These are phyloP conservation scores for Chironex yamaguchii DNA, from an alignment of 30 jellyfish, hydroid and myxozoan species.

Conservation along the genomic window DNA sequence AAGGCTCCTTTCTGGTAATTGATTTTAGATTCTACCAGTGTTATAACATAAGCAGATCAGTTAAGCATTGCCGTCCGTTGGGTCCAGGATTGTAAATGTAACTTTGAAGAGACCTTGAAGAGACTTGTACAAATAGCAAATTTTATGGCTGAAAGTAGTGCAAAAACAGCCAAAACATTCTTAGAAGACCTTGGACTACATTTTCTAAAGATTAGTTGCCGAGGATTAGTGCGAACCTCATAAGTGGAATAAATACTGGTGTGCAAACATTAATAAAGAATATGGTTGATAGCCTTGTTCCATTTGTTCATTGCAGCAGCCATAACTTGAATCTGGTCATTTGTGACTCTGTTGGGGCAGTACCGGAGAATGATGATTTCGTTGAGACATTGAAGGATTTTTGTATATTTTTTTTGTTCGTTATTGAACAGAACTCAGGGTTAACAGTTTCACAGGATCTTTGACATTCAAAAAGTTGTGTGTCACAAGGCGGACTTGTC, in stretches of 20 bases:
- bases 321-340: slow-evolving; percentile 8
- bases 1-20: too few relatives aligned
- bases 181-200: slow-evolving; percentile 40
- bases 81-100: slow-evolving; percentile 14
- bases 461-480: slow-evolving; percentile 32
- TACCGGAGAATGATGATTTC: slow-evolving; percentile 39
- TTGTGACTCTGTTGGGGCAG: slow-evolving; percentile 34
- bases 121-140: slow-evolving; percentile 1
- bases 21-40: too few relatives aligned
- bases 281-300: slow-evolving; percentile 39
- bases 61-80: too few relatives aligned
- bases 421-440: slow-evolving; percentile 28
- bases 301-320: slow-evolving; percentile 27
- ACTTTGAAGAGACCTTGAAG: too few relatives aligned
- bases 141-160: slow-evolving; percentile 23
- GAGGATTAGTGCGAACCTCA: slow-evolving; percentile 40
- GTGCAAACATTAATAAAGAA: slow-evolving; percentile 35
- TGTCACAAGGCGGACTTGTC: slow-evolving; percentile 46
- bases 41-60: too few relatives aligned
- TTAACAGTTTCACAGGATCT: slow-evolving; percentile 8
- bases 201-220: slow-evolving; percentile 35
- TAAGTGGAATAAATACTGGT: slow-evolving; percentile 41
- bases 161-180: slow-evolving; percentile 48
- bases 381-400: slow-evolving; percentile 31
- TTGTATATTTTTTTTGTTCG: too few relatives aligned